Base-by-base conservation (phyloP, 2,797 vertebrate species). In the Dromococcyx pavoninus region DNA sequence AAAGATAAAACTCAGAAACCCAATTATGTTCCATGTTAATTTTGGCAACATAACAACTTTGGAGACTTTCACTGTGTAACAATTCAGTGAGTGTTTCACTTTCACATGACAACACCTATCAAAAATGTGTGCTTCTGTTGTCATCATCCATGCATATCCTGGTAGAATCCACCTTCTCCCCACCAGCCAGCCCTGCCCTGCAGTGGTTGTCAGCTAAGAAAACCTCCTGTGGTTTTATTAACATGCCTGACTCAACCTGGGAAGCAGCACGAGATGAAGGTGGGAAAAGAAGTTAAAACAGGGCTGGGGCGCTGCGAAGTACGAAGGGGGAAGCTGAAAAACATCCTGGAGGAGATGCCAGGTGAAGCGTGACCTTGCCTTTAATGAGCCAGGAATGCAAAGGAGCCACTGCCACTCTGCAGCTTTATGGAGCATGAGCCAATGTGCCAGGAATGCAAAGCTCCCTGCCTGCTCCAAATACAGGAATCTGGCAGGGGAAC, bases 321-420 rank as follows among this genome's bases (percentile, higher is more conserved):
- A 33, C 2, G 1, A 54, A 51, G 28, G 32, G 10, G 24, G 58
- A 78, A 71, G 72, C 30, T 70, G 72, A 41, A 86, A 82, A 91
- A 88, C 69, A 72, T 72, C 88, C 88, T 75, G 80, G 35, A 60
- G 54, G 50, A 78, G 72, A 50, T 8, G 23, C 76, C 80, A 62
- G 53, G 33, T 44, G 60, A 75, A 41, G 11, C 57, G 30, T 28
- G 13, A 25, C 62, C 71, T 81, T 56, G 58, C 37, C 32, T 88
- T 71, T 94, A 94, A 91, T 88, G 64, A 92, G 28, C 19, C 21
- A 71, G 81, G 88, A 86, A 93, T 33, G 81, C 28, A 33, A 48
- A 60, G 69, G 41, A 86, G 60, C 64, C 67, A n/a, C 9, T 1
- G 1, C 69, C 57, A 41, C 27, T 14, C 28, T 3, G 79, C 13